Conservation (phyloP, 2,797 vertebrate species). For the Rhabdomys pumilio region DNA sequence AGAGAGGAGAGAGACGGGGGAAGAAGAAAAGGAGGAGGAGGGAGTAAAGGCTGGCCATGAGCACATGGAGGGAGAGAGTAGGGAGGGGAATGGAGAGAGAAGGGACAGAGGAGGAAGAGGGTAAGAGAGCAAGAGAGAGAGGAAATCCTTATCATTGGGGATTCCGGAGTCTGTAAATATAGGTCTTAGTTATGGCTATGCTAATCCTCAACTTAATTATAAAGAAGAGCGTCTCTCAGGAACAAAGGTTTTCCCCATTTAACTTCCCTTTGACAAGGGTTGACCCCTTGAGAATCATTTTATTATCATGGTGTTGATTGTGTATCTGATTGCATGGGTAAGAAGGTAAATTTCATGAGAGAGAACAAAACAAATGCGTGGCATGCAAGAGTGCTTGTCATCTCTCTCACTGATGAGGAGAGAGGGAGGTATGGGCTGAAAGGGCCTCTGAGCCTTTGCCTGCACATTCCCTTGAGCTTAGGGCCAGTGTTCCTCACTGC, state of each 20-base stretch:
- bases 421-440: not conserved
- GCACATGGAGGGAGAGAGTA: too few species aligned
- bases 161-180: not conserved
- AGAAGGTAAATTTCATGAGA: not conserved
- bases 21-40: too few species aligned
- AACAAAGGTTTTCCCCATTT: constrained; percentile 1
- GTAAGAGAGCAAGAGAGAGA: not conserved
- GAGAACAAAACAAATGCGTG: not conserved
- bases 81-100: too few species aligned
- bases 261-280: not conserved
- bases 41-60: too few species aligned
- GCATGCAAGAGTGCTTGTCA: not conserved
- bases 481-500: not conserved
- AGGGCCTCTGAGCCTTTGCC: not conserved
- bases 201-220: not conserved
- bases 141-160: not conserved
- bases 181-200: not conserved
- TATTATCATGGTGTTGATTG: not conserved
- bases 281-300: not conserved
- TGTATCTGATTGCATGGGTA: not conserved
- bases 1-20: too few species aligned
- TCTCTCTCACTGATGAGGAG: not conserved
- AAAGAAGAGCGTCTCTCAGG: constrained; percentile 9
- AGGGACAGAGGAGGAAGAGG: too few species aligned
- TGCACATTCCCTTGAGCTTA: not conserved